Percentiles rank a stretch among this genome's conserved stretches.
Conservation (phyloP, 2,113 vertebrate species). For the Piaya cayana region DNA sequence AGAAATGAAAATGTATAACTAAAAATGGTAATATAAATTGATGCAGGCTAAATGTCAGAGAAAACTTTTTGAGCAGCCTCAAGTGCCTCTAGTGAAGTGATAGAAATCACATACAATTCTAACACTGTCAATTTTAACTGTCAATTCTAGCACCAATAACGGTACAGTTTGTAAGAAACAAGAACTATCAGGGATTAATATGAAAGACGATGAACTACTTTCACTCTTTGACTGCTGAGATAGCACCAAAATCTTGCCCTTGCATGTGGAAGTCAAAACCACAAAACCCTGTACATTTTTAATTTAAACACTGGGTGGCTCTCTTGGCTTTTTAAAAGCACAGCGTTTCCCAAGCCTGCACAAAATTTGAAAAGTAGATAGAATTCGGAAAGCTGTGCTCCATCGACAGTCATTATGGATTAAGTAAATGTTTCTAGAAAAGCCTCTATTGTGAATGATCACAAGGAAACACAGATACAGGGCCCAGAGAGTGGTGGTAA, state of each 20-base stretch:
- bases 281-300: neutral
- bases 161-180: neutral
- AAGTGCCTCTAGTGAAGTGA: neutral
- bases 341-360: neutral
- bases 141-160: neutral
- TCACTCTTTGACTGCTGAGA: neutral
- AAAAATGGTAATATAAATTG: neutral
- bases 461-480: neutral
- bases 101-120: neutral
- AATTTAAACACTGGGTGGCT: slow-evolving; percentile 43
- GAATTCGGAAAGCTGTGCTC: neutral
- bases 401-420: neutral
- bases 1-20: neutral
- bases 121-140: neutral
- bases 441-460: neutral
- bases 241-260: neutral
- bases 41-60: neutral
- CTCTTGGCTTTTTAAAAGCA: neutral
- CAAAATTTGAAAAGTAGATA: neutral
- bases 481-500: too few species aligned
- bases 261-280: accelerated
- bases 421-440: neutral
- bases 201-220: neutral
- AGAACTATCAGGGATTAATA: neutral
- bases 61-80: neutral